Evolutionary conservation across 2,888 invertebrate species (phyloP), one percentile per base, ranked within the genome.

Genomic region (Theretra japonica): DNA sequence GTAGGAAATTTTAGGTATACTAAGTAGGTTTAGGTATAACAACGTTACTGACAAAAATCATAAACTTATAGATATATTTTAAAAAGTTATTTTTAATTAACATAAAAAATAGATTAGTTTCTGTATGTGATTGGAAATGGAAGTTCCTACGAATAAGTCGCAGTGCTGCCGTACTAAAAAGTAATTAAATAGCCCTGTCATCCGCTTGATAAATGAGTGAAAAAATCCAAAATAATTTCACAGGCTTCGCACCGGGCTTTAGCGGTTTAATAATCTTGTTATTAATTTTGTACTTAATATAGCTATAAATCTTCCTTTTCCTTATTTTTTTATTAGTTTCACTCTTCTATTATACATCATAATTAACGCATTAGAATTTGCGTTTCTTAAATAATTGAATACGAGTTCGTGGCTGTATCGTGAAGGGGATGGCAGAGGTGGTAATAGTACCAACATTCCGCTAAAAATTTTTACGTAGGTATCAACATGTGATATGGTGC

Each of bases 201-300:
- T 48, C 65, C 65, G 65, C 48, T 28, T 69, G 50, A 50, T 56
- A 53, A 53, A 53, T 56, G 68, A 69, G 56, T 56, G 28, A 56
- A 53, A 65, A 71, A 71, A 62, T 41, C 25, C 21, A 7, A 70
- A 70, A 70, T 70, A 62, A 65, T 62, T 71, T 71, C 41, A 56
- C 41, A 8, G 41, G 62, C 19, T 11, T 33, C 48, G 70, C 33
- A 53, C 33, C 23, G 56, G 41, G 33, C 33, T 56, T 65, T 53
- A 33, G 30, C 30, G 65, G 56, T 71, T 71, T 71, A 65, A 65
- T 71, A 71, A 71, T 17, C n/a, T 41, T 25, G 65, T 71, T 65
- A 65, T 71, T 65, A 71, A 70, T 70, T 70, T 33, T 60, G 33
- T 70, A 62, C 30, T 70, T 70, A 70, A 65, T 65, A 56, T 41